Percentiles rank a stretch among this genome's conserved stretches.
Conservation (phyloP, 2,113 vertebrate species). For the Nerophis ophidion region DNA sequence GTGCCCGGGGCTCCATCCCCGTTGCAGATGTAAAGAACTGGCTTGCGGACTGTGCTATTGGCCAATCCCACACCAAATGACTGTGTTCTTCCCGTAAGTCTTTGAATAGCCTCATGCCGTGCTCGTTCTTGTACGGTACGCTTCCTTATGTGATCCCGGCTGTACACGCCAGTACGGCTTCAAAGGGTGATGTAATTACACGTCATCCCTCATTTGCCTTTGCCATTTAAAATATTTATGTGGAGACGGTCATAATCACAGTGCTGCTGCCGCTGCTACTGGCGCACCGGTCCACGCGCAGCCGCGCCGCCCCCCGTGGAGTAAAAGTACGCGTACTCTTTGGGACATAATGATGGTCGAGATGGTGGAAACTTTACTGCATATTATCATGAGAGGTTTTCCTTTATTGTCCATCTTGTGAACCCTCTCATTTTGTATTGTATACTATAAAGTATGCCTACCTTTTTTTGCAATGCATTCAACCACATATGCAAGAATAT, state of each 20-base stretch:
- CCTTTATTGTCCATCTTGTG: conserved; percentile 2
- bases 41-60: conserved; percentile 12
- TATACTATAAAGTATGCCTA: conserved; percentile 22
- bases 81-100: conserved; percentile 9
- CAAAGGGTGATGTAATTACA: conserved; percentile 41
- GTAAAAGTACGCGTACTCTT: conserved; percentile 30
- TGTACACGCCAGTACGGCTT: conserved; percentile 5
- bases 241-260: conserved; percentile 50
- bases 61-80: conserved; percentile 16
- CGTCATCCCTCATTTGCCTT: conserved; percentile 35
- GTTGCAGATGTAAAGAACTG: conserved; percentile 30
- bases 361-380: conserved; percentile 21
- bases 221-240: conserved; percentile 52
- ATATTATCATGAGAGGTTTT: conserved; percentile 18
- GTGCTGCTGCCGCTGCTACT: conserved; percentile 18
- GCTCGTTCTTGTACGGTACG: conserved; percentile 1
- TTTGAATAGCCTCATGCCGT: conserved; percentile 11
- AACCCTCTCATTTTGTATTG: conserved; percentile 51
- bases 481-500: conserved; percentile 17
- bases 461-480: conserved; percentile 30
- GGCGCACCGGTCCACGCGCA: conserved; percentile 15
- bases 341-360: conserved; percentile 13
- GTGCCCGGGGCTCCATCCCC: neutral
- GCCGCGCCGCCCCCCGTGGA: conserved; percentile 9
- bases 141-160: conserved; percentile 35